phyloP scores from a whole-genome alignment of 1,140 invertebrate species.

The Neodiprion fabricii region DNA sequence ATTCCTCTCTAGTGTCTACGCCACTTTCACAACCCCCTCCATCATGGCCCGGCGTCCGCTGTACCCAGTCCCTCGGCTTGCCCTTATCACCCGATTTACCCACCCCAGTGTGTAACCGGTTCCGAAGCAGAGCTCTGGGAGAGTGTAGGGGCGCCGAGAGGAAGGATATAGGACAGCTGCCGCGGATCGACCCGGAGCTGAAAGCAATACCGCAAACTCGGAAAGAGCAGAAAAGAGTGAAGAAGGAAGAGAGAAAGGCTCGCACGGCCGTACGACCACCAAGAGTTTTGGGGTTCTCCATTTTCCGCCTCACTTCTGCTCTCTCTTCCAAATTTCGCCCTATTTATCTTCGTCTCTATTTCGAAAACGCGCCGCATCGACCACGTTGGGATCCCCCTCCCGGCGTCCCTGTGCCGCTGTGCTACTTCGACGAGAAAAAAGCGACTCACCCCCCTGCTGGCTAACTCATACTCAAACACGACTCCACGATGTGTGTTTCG shows the following conservation, averaged over 20 bases:
- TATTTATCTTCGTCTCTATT: conserved; percentile 6
- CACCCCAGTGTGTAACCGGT: not conserved
- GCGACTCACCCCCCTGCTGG: not conserved
- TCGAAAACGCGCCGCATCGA: not conserved
- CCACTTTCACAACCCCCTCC: not conserved
- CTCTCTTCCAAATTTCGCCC: not conserved
- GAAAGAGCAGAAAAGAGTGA: not conserved
- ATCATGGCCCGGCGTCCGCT: not conserved
- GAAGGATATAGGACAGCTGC: conserved; percentile 26
- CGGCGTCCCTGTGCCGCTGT: no score
- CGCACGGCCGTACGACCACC: not conserved
- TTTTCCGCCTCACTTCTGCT: not conserved
- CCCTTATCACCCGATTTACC: conserved; percentile 4
- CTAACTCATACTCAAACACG: no score
- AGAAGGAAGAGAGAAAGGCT: not conserved
- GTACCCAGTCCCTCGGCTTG: not conserved
- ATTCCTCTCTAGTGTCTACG: not conserved
- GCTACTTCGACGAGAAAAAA: not conserved
- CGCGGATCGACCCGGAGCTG: conserved; percentile 23
- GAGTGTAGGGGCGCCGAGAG: conserved; percentile 10
- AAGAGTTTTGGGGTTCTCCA: not conserved
- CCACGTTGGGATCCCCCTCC: no score
- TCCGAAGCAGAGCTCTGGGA: not conserved
- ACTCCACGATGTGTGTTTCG: not conserved
- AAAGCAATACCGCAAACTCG: conserved; percentile 19